Evolutionary conservation across 2,797 vertebrate species (phyloP).

Genomic region (Percopsis omiscomaycus): DNA sequence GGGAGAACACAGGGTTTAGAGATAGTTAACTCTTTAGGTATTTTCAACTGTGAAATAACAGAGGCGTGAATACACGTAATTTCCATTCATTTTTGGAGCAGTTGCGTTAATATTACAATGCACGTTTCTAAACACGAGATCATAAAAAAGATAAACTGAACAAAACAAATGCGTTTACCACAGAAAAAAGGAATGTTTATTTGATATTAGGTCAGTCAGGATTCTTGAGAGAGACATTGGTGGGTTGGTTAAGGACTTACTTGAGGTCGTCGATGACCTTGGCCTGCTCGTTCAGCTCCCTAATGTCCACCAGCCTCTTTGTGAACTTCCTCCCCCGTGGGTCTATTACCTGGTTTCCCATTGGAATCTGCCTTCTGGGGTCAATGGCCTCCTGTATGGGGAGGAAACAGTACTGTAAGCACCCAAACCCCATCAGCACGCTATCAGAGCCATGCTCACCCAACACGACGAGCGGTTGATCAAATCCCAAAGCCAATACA

Average conservation of each 20-base stretch:
- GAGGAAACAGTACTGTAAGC: slow-evolving; percentile 19
- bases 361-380: slow-evolving; percentile 80
- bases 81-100: too few relatives aligned
- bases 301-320: slow-evolving; percentile 94
- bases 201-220: neutral
- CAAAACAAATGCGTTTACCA: too few relatives aligned
- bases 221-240: neutral
- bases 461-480: neutral
- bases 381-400: slow-evolving; percentile 85
- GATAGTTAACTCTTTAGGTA: too few relatives aligned
- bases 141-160: too few relatives aligned
- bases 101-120: too few relatives aligned
- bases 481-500: slow-evolving; percentile 4
- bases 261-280: slow-evolving; percentile 99
- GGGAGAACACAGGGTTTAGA: neutral
- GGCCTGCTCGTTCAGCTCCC: slow-evolving; percentile 97
- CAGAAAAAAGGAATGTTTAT: neutral
- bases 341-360: slow-evolving; percentile 83
- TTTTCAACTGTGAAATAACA: too few relatives aligned
- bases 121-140: too few relatives aligned
- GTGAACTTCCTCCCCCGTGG: slow-evolving; percentile 88
- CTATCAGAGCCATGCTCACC: neutral
- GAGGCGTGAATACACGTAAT: too few relatives aligned
- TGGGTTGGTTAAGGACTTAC: slow-evolving; percentile 63
- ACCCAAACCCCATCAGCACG: neutral